Evolutionary conservation across 92 coral and sea anemone genomes (phyloP), one percentile per base, ranked within the genome.

Genomic region (Isaurus tuberculatus): DNA sequence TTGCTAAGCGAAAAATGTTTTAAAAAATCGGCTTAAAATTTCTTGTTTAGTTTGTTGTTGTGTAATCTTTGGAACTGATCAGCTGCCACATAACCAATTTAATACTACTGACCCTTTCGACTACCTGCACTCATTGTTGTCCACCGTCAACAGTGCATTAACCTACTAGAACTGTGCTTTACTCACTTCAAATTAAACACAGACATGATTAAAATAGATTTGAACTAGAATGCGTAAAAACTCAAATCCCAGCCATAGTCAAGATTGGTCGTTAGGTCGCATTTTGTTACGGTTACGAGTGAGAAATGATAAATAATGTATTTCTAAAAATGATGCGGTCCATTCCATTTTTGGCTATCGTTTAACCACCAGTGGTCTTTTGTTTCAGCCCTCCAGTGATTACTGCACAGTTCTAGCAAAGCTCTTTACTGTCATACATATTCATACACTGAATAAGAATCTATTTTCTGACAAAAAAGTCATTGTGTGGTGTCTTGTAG

Each of bases 81-180:
- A 55, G 63, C 63, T 55, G 63, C 8, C 26, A 55, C 46, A 4
- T 40, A 40, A 40, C 46, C 9, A 40, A 4, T 40, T 40, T 40
- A 77, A 77, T 58, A 42, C 53, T 34, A 11, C 29, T 2, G 2
- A n/a, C 3, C 32, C 33, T 16, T 3, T 77, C 16, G 60, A 33
- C 34, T 57, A 33, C 4, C 3, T 8, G 8, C 13, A 3, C 34
- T 34, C 14, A 4, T 14, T 43, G 53, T 70, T 43, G n/a, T 33
- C 42, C 16, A 16, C 14, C 8, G 46, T 32, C 44, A 70, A 20
- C 73, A 10, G 53, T 11, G 28, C 17, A 26, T 55, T 3, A 63
- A 17, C 33, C 27, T 25, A 29, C 34, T 27, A 63, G 75, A 70
- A 70, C 40, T 43, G 75, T 70, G 75, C 55, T 19, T n/a, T 20